Evolutionary conservation across 2,888 invertebrate genomes (phyloP), one percentile per base, ranked within the genome.

Genomic region (Pristionchus fissidentatus): DNA sequence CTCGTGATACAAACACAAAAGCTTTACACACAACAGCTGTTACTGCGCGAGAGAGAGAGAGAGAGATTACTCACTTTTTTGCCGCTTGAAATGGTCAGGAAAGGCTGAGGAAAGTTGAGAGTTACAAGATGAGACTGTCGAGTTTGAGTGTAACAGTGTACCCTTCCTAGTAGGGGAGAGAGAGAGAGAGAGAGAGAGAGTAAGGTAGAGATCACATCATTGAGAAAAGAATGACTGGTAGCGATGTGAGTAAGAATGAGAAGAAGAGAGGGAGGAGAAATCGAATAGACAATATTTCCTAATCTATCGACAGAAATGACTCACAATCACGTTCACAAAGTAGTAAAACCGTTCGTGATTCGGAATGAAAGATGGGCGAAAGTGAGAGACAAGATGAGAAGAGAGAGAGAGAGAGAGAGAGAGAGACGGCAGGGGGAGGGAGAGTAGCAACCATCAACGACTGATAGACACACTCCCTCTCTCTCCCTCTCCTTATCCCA

Each of bases 121-220:
- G 10, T 57, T 26, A 10, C 57, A 29, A 2, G 57, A 10, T 0
- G 13, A 26, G 0, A 26, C 57, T 10, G 29, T 13, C 13, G 26
- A 3, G 29, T 10, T 26, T n/a, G 29, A 32, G 60, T 55, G 55
- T 55, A 19, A 55, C 10, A 7, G n/a, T 4, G 55, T n/a, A n/a
- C n/a, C n/a, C n/a, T n/a, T n/a, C 55, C 55, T 55, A n/a, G 55
- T 55, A 15, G n/a, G 55, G 22, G n/a, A n/a, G 26, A 62, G 62
- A 62, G 35, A 35, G 3, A 4, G 55, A 13, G 57, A 29, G 4
- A 29, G 57, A 60, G 10, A 10, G 46, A 5, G 3, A 70, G n/a
- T 10, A 70, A 41, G n/a, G n/a, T 41, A 70, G 70, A 70, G 70
- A 70, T 70, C 70, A 43, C 70, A 41, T n/a, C n/a, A 70, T 41